Percentiles rank a stretch among this genome's conserved stretches.
phyloP scores from a whole-genome alignment of 2,888 invertebrate genomes.

The Sinelater perroti region DNA sequence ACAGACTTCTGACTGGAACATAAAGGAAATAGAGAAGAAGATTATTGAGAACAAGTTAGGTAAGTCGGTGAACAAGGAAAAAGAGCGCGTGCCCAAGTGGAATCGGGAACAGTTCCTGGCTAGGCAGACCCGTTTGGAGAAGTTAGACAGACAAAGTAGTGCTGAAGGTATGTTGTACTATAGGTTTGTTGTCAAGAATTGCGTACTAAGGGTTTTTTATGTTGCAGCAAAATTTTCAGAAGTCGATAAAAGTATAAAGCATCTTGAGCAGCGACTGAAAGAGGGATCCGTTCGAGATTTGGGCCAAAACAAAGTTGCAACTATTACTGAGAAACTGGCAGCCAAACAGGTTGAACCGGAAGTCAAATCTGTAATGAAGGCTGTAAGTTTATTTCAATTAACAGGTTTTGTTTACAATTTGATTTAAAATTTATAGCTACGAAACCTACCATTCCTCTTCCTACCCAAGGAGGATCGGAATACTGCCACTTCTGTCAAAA shows the following conservation, averaged over 20 bases:
- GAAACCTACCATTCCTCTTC: slow-evolving; percentile 68
- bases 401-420: slow-evolving; percentile 1
- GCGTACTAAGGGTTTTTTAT: no score
- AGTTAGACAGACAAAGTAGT: slow-evolving; percentile 67
- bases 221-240: slow-evolving; percentile 70
- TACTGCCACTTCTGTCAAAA: slow-evolving; percentile 89
- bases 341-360: slow-evolving; percentile 65
- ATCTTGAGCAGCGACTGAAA: slow-evolving; percentile 76
- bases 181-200: background rate
- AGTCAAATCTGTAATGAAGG: slow-evolving; percentile 56
- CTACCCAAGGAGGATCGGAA: slow-evolving; percentile 75
- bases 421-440: slow-evolving; percentile 65
- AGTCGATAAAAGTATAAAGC: slow-evolving; percentile 76
- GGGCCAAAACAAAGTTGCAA: slow-evolving; percentile 82
- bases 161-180: slow-evolving; percentile 57
- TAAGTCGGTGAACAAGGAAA: slow-evolving; percentile 67
- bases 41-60: slow-evolving; percentile 80
- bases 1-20: slow-evolving; percentile 90
- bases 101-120: slow-evolving; percentile 83
- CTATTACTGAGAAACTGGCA: slow-evolving; percentile 81
- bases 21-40: slow-evolving; percentile 89
- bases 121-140: slow-evolving; percentile 74
- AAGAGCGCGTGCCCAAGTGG: slow-evolving; percentile 88
- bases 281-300: slow-evolving; percentile 78
- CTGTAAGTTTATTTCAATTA: slow-evolving; percentile 61